Evolutionary conservation across 2,888 invertebrate species (phyloP), one percentile per base, ranked within the genome.

Genomic region (Callinectes sapidus): DNA sequence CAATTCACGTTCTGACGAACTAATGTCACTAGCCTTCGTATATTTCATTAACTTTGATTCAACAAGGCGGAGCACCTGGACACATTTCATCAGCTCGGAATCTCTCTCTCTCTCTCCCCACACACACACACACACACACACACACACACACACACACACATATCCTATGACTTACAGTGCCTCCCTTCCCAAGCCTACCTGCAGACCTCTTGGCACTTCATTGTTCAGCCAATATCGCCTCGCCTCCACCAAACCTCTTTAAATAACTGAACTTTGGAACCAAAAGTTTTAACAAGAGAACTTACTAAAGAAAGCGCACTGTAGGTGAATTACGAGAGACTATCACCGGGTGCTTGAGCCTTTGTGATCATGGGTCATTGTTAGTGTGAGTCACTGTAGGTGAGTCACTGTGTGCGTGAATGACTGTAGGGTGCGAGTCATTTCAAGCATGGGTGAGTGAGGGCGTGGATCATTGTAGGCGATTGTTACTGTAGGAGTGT

Each of bases 121-220:
- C n/a, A n/a, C n/a, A n/a, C n/a, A n/a, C n/a, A n/a, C n/a, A n/a
- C n/a, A n/a, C n/a, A n/a, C n/a, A n/a, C n/a, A n/a, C n/a, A 18
- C 81, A 81, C 81, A 81, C 81, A 81, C 81, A 81, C 81, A 81
- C 81, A 81, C 35, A 35, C 71, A 71, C 71, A 71, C 71, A 48
- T 8, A 71, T 10, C n/a, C 71, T 28, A n/a, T n/a, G 71, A 71
- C 28, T n/a, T n/a, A 28, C 61, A 61, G 18, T 18, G 61, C 23
- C 23, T 16, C 61, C 5, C 61, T 61, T 10, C 61, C 18, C 18
- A 18, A 61, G 18, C 61, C 23, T 16, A 2, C 61, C 61, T 61
- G 61, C 61, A 23, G 61, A 61, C 18, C 61, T 61, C 61, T 23
- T 61, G 10, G 2, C 61, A 61, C 61, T 23, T 18, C 61, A 16